A percentile compares a stretch with the other conserved stretches of the same genome.
Evolutionary conservation across 2,888 invertebrate species (phyloP).

Genomic region (Sesia bembeciformis): DNA sequence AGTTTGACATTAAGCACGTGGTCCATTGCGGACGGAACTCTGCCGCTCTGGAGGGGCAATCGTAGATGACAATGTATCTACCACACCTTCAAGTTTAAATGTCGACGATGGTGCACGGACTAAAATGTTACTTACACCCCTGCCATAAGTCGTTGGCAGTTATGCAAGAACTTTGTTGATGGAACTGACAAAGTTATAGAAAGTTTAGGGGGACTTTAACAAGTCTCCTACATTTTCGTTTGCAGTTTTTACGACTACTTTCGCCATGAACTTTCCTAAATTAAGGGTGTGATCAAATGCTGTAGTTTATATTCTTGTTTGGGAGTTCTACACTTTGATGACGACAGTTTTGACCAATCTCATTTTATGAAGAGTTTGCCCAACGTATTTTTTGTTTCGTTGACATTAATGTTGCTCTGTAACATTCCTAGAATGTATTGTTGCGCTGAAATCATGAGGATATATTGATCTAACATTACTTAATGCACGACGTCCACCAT

Average conservation of each 20-base stretch:
- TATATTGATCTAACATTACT: no score
- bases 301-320: not conserved
- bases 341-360: not conserved
- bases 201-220: not conserved
- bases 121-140: not conserved
- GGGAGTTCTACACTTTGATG: no score
- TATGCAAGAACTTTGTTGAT: constrained; percentile 10
- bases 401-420: no score
- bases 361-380: no score
- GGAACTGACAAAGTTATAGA: not conserved
- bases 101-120: not conserved
- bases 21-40: constrained; percentile 10
- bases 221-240: not conserved
- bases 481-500: not conserved
- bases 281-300: not conserved
- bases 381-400: no score
- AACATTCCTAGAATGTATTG: no score
- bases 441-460: no score
- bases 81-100: not conserved
- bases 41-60: not conserved
- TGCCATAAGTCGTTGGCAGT: constrained; percentile 5
- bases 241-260: not conserved
- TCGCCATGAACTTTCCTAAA: not conserved
- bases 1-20: constrained; percentile 34
- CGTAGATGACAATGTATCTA: not conserved